These are phyloP conservation scores for Oligia fasciuncula DNA, from an alignment of 2,888 invertebrate species.

Conservation along the genomic window DNA sequence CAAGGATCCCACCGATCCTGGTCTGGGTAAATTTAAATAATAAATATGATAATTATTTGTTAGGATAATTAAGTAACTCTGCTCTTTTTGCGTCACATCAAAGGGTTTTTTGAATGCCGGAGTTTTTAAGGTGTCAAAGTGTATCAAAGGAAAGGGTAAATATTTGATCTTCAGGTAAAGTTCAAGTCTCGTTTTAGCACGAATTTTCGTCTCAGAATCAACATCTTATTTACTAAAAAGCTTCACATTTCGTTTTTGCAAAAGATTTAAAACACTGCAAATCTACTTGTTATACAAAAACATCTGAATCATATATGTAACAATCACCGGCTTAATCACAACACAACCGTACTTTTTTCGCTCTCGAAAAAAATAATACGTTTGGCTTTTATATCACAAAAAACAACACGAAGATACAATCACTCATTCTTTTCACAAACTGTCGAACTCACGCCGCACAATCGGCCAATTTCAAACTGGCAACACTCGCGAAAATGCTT, in stretches of 20 bases:
- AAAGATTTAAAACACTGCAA: not conserved
- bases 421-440: conserved; percentile 53
- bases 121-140: conserved; percentile 55
- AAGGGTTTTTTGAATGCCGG: conserved; percentile 50
- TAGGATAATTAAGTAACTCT: conserved; percentile 61
- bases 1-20: conserved; percentile 25
- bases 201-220: conserved; percentile 8
- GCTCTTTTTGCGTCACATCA: conserved; percentile 56
- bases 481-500: conserved; percentile 63
- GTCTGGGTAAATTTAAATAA: conserved; percentile 50
- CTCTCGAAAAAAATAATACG: conserved; percentile 8
- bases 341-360: not conserved
- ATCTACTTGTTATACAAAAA: not conserved
- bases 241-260: not conserved
- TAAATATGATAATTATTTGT: conserved; percentile 63
- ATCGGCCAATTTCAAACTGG: conserved; percentile 47
- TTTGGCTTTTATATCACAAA: conserved; percentile 33
- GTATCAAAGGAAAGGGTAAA: conserved; percentile 52
- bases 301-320: not conserved
- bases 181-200: conserved; percentile 25
- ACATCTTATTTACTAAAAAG: conserved; percentile 26
- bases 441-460: conserved; percentile 55
- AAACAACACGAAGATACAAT: conserved; percentile 41
- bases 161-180: conserved; percentile 45
- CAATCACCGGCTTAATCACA: not conserved